Evolutionary conservation across 2,888 invertebrate species (phyloP).

Genomic region (Apantesis nais): DNA sequence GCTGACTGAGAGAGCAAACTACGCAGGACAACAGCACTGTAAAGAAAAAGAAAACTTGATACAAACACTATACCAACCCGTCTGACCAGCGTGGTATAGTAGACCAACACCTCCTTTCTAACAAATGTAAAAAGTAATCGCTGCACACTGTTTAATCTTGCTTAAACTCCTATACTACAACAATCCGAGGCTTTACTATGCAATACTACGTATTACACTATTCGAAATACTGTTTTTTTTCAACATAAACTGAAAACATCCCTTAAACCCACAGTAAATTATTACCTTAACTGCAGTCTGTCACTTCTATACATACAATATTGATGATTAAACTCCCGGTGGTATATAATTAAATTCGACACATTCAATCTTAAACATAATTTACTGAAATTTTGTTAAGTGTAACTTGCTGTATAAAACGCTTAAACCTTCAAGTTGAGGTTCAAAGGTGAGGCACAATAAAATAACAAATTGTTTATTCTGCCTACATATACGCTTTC

Average conservation of each 20-base stretch:
- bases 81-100: no score
- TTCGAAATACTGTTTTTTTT: background rate
- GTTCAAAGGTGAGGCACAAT: constrained; percentile 43
- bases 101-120: no score
- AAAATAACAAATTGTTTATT: constrained; percentile 35
- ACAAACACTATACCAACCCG: no score
- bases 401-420: constrained; percentile 14
- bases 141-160: background rate
- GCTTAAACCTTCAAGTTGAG: constrained; percentile 32
- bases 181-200: background rate
- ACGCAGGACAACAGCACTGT: no score
- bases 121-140: background rate
- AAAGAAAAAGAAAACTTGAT: no score
- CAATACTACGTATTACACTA: background rate
- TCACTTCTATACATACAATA: background rate
- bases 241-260: background rate
- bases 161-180: no score
- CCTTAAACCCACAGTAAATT: background rate
- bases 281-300: background rate
- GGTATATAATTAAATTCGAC: background rate
- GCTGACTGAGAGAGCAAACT: no score
- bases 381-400: constrained; percentile 14
- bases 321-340: background rate
- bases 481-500: constrained; percentile 26
- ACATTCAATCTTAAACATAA: background rate